Evolutionary conservation across 2,888 invertebrate species (phyloP), one percentile per base, ranked within the genome.

Genomic region (Sycophila texana): DNA sequence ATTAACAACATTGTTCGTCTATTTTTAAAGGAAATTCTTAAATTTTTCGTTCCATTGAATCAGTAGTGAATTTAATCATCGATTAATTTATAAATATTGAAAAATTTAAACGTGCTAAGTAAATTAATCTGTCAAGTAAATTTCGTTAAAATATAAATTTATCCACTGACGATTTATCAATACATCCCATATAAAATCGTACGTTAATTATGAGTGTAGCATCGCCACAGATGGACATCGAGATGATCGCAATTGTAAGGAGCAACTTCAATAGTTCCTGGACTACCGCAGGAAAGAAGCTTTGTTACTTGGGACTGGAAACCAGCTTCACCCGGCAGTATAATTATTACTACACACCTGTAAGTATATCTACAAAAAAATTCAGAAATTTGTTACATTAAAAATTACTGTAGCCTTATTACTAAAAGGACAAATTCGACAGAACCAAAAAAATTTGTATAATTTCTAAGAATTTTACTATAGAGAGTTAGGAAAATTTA

Each of bases 251-350:
- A 0, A 18, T 74, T 14, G 74, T 73, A 0, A 78, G 68, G 20
- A 58, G 57, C 12, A 61, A 70, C 1, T 49, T 26, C 16, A 13
- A 63, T 1, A n/a, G 7, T 0, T 16, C 16, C 47, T 26, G 30
- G 4, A 39, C 39, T 0, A 70, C 68, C 0, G 61, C 68, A 26
- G 70, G 70, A 26, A 78, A 78, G 39, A 78, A 68, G 16, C 39
- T 78, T 0, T 78, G 78, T 30, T 78, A 78, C 26, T 14, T 53
- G 10, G 78, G 74, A 14, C 18, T 78, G 5, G 78, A 63, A 63
- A 49, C 39, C 22, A 61, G 49, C 14, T 16, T 13, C 5, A n/a
- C 4, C 1, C 13, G 57, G 7, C 65, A 61, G 20, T 72, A 53
- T n/a, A 51, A 71, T 20, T 72, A 71, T 30, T 72, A 66, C 30